A percentile compares a stretch with the other conserved stretches of the same genome.
Conservation (phyloP, 2,888 invertebrate genomes). For the Dichetophora obliterata region DNA sequence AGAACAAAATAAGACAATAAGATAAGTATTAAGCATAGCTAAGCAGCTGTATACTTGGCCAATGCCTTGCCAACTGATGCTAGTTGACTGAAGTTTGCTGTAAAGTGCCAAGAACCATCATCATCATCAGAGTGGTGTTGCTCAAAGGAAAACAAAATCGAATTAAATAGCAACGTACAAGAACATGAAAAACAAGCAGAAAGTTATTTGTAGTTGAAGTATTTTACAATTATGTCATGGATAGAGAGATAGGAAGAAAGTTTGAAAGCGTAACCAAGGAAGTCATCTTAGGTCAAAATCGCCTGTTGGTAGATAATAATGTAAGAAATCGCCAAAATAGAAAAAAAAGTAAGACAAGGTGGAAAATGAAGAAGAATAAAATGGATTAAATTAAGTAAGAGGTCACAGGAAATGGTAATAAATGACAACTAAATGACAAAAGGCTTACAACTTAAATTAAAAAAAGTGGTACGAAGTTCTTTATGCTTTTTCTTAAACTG, state of each 20-base stretch:
- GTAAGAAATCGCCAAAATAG: not conserved
- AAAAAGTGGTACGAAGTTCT: too few species aligned
- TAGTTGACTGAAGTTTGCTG: not conserved
- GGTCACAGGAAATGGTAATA: too few species aligned
- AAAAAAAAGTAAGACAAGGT: not conserved
- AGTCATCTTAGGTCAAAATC: too few species aligned
- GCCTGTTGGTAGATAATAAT: too few species aligned
- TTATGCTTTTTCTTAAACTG: too few species aligned
- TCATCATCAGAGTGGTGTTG: not conserved
- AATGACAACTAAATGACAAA: too few species aligned
- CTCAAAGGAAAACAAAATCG: not conserved
- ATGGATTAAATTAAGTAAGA: too few species aligned
- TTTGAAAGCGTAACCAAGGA: not conserved
- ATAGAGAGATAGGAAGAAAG: not conserved
- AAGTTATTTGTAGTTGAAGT: not conserved
- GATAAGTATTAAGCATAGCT: not conserved
- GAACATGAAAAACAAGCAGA: not conserved
- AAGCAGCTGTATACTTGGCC: not conserved
- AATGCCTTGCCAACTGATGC: constrained; percentile 14
- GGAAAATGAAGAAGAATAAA: too few species aligned
- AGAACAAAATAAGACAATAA: not conserved
- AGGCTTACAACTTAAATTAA: too few species aligned
- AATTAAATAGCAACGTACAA: not conserved
- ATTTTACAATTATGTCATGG: not conserved
- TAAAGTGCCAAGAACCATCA: constrained; percentile 1